phyloP scores from a whole-genome alignment of 2,888 invertebrate species.

The Lasioglossum malachurum region DNA sequence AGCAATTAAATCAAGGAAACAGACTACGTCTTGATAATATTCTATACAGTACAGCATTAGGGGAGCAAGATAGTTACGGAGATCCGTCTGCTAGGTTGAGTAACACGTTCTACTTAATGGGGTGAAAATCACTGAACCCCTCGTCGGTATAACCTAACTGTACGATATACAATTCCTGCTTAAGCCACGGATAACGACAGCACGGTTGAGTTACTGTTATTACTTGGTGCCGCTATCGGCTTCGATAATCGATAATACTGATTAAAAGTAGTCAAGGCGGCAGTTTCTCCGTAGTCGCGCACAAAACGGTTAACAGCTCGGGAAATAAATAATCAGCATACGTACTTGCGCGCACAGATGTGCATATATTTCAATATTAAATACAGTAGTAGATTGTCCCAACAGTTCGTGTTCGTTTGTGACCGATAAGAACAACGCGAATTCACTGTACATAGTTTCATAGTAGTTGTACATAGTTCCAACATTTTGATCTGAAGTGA shows the following conservation, averaged over 20 bases:
- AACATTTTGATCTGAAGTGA: too few species aligned
- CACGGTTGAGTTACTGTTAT: conserved; percentile 39
- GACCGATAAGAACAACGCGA: too few species aligned
- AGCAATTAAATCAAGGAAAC: conserved; percentile 1
- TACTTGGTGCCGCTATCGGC: conserved; percentile 19
- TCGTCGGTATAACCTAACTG: conserved; percentile 71
- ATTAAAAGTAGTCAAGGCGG: conserved; percentile 27
- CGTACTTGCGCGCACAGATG: not conserved
- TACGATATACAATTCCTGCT: conserved; percentile 73
- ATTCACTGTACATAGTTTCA: too few species aligned
- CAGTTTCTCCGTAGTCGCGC: not conserved
- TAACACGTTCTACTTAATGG: conserved; percentile 69
- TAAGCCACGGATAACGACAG: conserved; percentile 75
- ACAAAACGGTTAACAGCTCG: conserved; percentile 4
- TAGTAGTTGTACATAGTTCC: too few species aligned
- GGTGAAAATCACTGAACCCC: conserved; percentile 80
- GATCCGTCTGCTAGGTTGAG: conserved; percentile 36
- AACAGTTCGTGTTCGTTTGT: not conserved
- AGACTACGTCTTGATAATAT: conserved; percentile 9
- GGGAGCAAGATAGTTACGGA: conserved; percentile 17
- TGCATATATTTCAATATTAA: not conserved
- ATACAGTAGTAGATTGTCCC: not conserved
- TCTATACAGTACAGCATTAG: not conserved
- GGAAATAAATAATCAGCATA: conserved; percentile 15
- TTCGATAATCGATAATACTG: conserved; percentile 18